Conservation (phyloP, 2,797 vertebrate species). For the Helarctos malayanus region DNA sequence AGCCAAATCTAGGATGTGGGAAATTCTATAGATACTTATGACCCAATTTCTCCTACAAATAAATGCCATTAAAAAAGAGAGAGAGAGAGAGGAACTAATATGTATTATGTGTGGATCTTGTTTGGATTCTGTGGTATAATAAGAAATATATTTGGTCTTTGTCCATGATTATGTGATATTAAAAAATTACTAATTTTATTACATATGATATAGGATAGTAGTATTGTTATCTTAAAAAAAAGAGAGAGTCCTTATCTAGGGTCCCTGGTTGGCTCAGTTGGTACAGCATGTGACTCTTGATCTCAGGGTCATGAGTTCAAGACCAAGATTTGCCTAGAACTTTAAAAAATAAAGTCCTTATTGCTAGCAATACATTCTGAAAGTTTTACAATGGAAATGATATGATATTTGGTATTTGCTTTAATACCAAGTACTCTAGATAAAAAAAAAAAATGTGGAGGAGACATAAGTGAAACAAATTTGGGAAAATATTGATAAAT, state of each 20-base stretch:
- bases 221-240: not conserved
- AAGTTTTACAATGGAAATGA: constrained; percentile 45
- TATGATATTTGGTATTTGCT: not conserved
- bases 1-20: not conserved
- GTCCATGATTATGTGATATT: not conserved
- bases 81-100: not conserved
- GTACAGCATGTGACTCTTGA: not conserved
- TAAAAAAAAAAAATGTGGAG: not conserved
- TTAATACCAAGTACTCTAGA: not conserved
- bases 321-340: not conserved
- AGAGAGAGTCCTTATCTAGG: not conserved
- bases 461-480: constrained; percentile 22
- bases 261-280: not conserved
- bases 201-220: not conserved
- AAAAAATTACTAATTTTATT: not conserved
- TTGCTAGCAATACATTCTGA: not conserved
- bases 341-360: not conserved
- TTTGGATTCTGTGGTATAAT: not conserved
- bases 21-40: not conserved
- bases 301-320: not conserved
- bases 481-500: constrained; percentile 36
- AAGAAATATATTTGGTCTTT: not conserved
- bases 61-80: not conserved
- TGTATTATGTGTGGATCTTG: not conserved
- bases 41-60: constrained; percentile 1